A percentile compares a stretch with the other conserved stretches of the same genome.
These are phyloP conservation scores for Gymnocheta viridis DNA, from an alignment of 2,888 invertebrate genomes.

Conservation along the genomic window DNA sequence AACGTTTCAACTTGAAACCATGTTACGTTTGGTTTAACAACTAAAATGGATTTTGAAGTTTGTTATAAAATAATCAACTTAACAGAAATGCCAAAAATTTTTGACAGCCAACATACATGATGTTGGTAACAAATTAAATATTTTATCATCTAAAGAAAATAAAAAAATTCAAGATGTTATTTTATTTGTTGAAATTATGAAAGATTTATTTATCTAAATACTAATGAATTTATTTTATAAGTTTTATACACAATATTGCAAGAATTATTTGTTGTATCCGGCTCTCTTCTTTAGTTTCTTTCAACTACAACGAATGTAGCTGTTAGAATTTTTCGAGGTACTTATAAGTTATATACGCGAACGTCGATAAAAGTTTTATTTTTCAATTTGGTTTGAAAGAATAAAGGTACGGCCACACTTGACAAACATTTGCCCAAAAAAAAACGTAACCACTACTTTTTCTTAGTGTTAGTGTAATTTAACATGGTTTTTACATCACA, in stretches of 20 bases:
- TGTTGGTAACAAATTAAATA: neutral
- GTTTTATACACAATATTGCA: neutral
- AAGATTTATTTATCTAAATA: neutral
- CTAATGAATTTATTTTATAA: neutral
- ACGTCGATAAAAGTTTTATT: conserved; percentile 32
- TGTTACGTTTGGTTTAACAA: conserved; percentile 40
- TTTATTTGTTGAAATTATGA: neutral
- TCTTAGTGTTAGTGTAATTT: no score
- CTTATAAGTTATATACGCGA: conserved; percentile 21
- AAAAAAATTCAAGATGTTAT: neutral
- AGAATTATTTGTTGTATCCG: neutral
- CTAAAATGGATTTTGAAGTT: conserved; percentile 36
- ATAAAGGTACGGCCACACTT: no score
- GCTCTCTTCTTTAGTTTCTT: neutral
- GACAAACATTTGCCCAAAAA: no score
- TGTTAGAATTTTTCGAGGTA: conserved; percentile 27
- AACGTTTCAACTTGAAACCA: conserved; percentile 32
- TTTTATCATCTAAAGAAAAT: neutral
- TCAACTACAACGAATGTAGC: neutral
- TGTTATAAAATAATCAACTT: conserved; percentile 55
- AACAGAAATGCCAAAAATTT: conserved; percentile 47
- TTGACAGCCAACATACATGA: conserved; percentile 14
- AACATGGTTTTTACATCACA: no score
- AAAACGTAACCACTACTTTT: no score
- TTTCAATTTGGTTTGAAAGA: conserved; percentile 1